A percentile compares a stretch with the other conserved stretches of the same genome.
phyloP scores from a whole-genome alignment of 1,140 invertebrate genomes.

The Macrotrachela quadricornifera region DNA sequence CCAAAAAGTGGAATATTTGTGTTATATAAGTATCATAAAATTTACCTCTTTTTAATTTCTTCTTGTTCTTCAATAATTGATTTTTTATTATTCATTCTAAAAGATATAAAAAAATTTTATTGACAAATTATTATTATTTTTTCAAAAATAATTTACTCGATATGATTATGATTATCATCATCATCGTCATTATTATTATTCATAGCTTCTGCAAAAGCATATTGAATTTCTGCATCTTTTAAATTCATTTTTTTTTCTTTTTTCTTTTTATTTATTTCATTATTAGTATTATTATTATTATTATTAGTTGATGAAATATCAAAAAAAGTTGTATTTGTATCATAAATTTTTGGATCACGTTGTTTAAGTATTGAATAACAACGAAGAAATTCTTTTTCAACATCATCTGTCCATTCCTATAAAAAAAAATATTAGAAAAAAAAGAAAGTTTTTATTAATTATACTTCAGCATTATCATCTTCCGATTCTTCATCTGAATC shows the following conservation, averaged over 20 bases:
- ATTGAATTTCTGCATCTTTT: slow-evolving; percentile 8
- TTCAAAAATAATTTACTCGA: too few species aligned
- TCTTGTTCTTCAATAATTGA: slow-evolving; percentile 46
- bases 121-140: slow-evolving; percentile 1
- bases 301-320: slow-evolving; percentile 1
- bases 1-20: too few species aligned
- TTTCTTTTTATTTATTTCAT: background rate
- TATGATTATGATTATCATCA: slow-evolving; percentile 8
- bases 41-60: slow-evolving; percentile 41
- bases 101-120: slow-evolving; percentile 9
- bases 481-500: slow-evolving; percentile 31
- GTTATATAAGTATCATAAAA: background rate
- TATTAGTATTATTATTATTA: too few species aligned
- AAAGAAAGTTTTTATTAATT: background rate
- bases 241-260: slow-evolving; percentile 4
- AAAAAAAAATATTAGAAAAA: slow-evolving; percentile 9
- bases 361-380: slow-evolving; percentile 59
- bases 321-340: slow-evolving; percentile 54
- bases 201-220: slow-evolving; percentile 16
- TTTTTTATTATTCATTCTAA: slow-evolving; percentile 8
- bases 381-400: slow-evolving; percentile 65
- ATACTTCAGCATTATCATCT: slow-evolving; percentile 40
- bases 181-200: slow-evolving; percentile 5
- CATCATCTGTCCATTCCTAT: slow-evolving; percentile 34
- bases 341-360: slow-evolving; percentile 66